Evolutionary conservation across 2,113 vertebrate genomes (phyloP).

Genomic region (Sinosuthora webbiana): DNA sequence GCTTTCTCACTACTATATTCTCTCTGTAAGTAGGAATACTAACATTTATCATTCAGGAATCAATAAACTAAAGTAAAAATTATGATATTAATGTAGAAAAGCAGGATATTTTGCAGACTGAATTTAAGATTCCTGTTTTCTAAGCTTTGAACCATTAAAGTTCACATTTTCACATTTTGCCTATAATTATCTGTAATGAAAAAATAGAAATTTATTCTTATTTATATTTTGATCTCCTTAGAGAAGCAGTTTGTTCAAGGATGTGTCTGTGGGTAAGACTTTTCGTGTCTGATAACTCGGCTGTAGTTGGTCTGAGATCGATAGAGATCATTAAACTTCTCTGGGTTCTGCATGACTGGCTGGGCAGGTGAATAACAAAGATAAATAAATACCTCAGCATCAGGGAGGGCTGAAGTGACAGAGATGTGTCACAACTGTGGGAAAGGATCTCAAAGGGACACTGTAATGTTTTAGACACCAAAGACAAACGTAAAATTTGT

Average conservation of each 20-base stretch:
- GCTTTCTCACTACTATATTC: background rate
- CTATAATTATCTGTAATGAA: background rate
- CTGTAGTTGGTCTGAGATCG: background rate
- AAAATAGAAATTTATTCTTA: background rate
- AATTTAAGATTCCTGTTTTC: background rate
- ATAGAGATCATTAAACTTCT: background rate
- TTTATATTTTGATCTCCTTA: background rate
- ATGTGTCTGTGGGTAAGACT: background rate
- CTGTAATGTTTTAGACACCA: background rate
- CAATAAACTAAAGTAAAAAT: background rate
- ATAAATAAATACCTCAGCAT: background rate
- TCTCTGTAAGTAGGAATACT: background rate
- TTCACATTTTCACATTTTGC: background rate
- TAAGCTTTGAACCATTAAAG: background rate
- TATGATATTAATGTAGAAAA: background rate
- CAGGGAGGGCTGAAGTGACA: background rate
- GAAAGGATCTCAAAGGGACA: background rate
- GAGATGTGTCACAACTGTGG: background rate
- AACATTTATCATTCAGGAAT: background rate
- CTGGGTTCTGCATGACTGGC: background rate
- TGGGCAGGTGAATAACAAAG: background rate
- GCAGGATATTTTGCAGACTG: background rate
- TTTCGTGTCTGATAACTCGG: background rate
- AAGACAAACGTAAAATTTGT: background rate
- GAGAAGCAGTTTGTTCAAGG: background rate